Evolutionary conservation across 92 coral and sea anemone species (phyloP), one percentile per base, ranked within the genome.

Genomic region (Blastomussa wellsi): DNA sequence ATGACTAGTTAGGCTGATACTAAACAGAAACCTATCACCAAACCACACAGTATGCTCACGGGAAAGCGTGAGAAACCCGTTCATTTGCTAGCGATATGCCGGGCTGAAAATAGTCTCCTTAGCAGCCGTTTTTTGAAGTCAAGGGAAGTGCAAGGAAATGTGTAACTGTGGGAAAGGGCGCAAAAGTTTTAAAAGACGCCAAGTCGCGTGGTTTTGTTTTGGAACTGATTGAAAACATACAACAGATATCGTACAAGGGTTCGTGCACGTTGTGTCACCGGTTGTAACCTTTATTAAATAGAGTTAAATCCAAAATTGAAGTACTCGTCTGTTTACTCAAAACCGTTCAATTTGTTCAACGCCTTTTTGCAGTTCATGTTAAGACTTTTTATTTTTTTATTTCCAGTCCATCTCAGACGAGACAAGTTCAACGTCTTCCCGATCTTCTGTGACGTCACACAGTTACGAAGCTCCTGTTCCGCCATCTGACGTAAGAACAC

Each of bases 361-460:
- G 16, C 1, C 15, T 48, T 14, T 49, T 76, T 76, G 14, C 13
- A 0, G 19, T 2, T 28, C 35, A 19, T 76, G 7, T 26, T 31
- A 29, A 4, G 20, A 11, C 39, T 12, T 41, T 41, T 39, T 29
- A 70, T 47, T 76, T 24, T n/a, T 36, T 11, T 9, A 26, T 24
- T 83, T 74, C 62, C 80, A 83, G 87, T 83, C 87, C 57, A 29
- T 73, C 36, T 73, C 73, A 42, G 87, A 73, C 79, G 81, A 75
- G 64, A 73, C 87, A 31, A 66, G 55, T 20, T 83, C 87, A 3
- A 41, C 59, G 16, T 83, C 87, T 37, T 83, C 87, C 1, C 60
- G 47, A 35, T 82, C 86, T 19, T 83, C 81, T 39, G 16, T 83
- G 87, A 83, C 87, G 87, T 83, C 87, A 83, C 87, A 83, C 53